Evolutionary conservation across 2,888 invertebrate genomes (phyloP).

Genomic region (Campaea margaritaria): DNA sequence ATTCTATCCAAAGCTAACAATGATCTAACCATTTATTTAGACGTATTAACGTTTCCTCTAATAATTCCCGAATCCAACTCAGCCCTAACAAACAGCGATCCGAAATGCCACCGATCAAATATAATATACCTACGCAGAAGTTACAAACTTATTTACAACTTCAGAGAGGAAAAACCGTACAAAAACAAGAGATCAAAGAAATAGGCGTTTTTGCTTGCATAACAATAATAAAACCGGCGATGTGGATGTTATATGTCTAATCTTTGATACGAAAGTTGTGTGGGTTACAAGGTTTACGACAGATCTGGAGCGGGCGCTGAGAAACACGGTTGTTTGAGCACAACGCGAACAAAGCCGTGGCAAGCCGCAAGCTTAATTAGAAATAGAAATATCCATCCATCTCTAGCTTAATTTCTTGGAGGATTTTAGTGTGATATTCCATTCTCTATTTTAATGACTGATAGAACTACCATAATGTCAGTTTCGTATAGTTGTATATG

Average conservation of each 20-base stretch:
- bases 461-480: not conserved
- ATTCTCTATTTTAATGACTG: slow-evolving; percentile 33
- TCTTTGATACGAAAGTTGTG: slow-evolving; percentile 41
- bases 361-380: slow-evolving; percentile 7
- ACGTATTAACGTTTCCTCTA: slow-evolving; percentile 32
- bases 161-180: slow-evolving; percentile 14
- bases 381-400: not conserved
- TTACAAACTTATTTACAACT: slow-evolving; percentile 37
- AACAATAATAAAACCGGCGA: slow-evolving; percentile 47
- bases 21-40: slow-evolving; percentile 9
- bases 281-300: slow-evolving; percentile 33
- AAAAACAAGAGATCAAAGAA: slow-evolving; percentile 38
- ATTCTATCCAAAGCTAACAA: not conserved
- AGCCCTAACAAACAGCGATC: slow-evolving; percentile 36
- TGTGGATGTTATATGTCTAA: slow-evolving; percentile 47
- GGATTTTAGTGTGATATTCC: slow-evolving; percentile 1
- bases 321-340: slow-evolving; percentile 11
- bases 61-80: slow-evolving; percentile 31
- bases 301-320: slow-evolving; percentile 31
- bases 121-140: slow-evolving; percentile 19
- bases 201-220: slow-evolving; percentile 45
- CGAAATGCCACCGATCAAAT: slow-evolving; percentile 34
- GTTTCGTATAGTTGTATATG: too few species aligned
- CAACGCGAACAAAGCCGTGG: slow-evolving; percentile 1
- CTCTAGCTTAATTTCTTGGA: not conserved